phyloP scores from a whole-genome alignment of 2,888 invertebrate species.

The Hemaris fuciformis region DNA sequence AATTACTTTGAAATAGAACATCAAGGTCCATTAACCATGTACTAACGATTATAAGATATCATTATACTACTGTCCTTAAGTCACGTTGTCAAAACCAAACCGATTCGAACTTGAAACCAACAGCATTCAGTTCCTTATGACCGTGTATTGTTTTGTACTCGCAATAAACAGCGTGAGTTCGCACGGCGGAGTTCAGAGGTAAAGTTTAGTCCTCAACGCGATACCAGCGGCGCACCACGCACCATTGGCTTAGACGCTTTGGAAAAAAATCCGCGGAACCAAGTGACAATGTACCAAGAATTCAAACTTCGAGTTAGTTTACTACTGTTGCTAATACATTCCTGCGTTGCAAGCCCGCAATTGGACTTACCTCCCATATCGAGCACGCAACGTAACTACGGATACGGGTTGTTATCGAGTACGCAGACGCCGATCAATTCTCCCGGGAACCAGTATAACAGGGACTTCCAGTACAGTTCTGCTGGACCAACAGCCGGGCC shows the following conservation, averaged over 20 bases:
- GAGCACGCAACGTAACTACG: conserved; percentile 59
- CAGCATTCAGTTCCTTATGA: conserved; percentile 11
- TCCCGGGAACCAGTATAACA: conserved; percentile 67
- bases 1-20: not conserved
- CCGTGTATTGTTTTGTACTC: conserved; percentile 7
- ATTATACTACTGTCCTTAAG: not conserved
- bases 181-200: conserved; percentile 67
- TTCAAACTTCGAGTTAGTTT: conserved; percentile 40
- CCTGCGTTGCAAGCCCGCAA: conserved; percentile 61
- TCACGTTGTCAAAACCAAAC: not conserved
- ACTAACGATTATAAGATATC: not conserved
- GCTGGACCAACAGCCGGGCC: conserved; percentile 50
- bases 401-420: conserved; percentile 62
- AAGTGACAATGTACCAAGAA: not conserved
- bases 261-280: conserved; percentile 35
- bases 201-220: conserved; percentile 65
- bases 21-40: not conserved
- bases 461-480: conserved; percentile 62
- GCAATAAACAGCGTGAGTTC: conserved; percentile 45
- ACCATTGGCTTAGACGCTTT: conserved; percentile 56
- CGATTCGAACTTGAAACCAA: conserved; percentile 10
- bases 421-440: conserved; percentile 63
- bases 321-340: conserved; percentile 34
- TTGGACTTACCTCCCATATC: conserved; percentile 81
- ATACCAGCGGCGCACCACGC: conserved; percentile 67